A percentile compares a stretch with the other conserved stretches of the same genome.
These are phyloP conservation scores for Tetranychus piercei DNA, from an alignment of 2,888 invertebrate genomes.

Conservation along the genomic window DNA sequence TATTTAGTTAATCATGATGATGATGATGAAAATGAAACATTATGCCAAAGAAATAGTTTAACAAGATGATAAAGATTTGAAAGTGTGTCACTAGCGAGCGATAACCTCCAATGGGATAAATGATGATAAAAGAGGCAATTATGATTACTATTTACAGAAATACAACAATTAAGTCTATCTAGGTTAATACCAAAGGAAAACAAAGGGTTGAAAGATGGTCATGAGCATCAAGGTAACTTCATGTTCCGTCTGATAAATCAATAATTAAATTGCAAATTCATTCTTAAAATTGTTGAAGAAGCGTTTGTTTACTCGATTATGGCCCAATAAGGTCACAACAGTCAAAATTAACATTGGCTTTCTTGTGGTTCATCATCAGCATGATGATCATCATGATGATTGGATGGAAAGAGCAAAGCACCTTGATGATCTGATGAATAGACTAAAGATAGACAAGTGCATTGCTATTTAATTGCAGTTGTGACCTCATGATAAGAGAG, in stretches of 20 bases:
- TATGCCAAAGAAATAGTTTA: too few species aligned
- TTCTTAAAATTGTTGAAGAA: not conserved
- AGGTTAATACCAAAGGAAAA: not conserved
- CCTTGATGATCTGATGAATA: not conserved
- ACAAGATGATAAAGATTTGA: not conserved
- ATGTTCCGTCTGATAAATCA: not conserved
- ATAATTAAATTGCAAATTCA: conserved; percentile 2
- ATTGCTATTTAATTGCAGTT: not conserved
- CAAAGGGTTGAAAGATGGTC: not conserved
- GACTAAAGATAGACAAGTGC: conserved; percentile 5
- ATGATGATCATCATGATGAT: not conserved
- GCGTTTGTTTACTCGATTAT: too few species aligned
- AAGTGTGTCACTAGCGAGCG: not conserved
- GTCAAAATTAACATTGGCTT: too few species aligned
- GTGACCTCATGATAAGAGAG: not conserved
- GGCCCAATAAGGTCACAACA: too few species aligned
- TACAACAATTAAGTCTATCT: not conserved
- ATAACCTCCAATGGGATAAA: not conserved
- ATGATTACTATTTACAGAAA: not conserved
- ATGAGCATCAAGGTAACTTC: not conserved
- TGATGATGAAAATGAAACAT: too few species aligned
- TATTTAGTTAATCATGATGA: too few species aligned
- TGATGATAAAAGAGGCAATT: not conserved
- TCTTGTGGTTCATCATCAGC: too few species aligned
- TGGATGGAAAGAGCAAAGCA: not conserved